Base-by-base conservation (phyloP, 2,797 vertebrate genomes). In the Trichosurus vulpecula region DNA sequence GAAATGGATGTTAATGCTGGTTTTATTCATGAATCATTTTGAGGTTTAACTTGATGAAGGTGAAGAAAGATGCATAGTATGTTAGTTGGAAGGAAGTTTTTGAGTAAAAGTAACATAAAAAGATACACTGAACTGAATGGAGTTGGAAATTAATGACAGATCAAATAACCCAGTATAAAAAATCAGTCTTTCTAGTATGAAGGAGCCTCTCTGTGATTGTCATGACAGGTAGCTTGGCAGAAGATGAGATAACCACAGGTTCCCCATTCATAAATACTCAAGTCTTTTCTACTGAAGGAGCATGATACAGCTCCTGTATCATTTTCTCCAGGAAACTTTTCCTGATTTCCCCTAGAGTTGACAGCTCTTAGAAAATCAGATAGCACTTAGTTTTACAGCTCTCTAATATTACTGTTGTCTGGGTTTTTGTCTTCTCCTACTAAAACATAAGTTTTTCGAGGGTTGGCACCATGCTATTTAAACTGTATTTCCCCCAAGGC, bases 11-110 rank as follows among this genome's bases (percentile, higher is more conserved):
- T 27, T 53, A 58, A 92, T 91, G 90, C 31, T 93, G 55, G 22
- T 61, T 54, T 96, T 94, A 91, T 74, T 94, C 35, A 74, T 91
- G 47, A 30, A 52, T 54, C 66, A 35, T 41, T 94, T 95, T 93
- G 52, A 93, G 51, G 41, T 94, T 51, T 55, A n/a, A 94, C 92
- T 58, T 41, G 51, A 54, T 54, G 52, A 81, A 92, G 27, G 12
- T 22, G 4, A 90, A 54, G 14, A 90, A 91, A 92, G 27, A 52
- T 53, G 2, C 9, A 54, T 31, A 11, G 16, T 35, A 74, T 94
- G 13, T 91, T 58, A 55, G n/a, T 11, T 91, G 56, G 41, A 52
- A 93, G 47, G n/a, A 90, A 30, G 90, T 52, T 58, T 92, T 30
- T 22, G n/a, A 90, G 54, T 35, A 91, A 90, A 16, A 56, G 47